Evolutionary conservation across 1,140 invertebrate species (phyloP).

Genomic region (Drosophila pruinosa): DNA sequence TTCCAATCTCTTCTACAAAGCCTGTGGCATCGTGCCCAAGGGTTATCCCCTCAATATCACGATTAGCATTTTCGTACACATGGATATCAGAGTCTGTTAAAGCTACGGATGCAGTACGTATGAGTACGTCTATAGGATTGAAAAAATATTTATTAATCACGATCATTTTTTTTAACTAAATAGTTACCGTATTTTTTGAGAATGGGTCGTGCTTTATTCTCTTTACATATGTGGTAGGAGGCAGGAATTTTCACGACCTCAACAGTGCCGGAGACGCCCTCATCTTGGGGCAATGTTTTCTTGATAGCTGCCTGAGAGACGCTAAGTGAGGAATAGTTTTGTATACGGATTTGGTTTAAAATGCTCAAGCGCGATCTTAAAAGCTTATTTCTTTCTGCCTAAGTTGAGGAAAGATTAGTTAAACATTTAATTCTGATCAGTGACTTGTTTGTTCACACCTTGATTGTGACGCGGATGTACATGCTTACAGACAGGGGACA

Average conservation of each 20-base stretch:
- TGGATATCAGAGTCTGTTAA: constrained; percentile 70
- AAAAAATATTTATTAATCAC: neutral
- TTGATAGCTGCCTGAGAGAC: neutral
- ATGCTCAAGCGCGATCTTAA: neutral
- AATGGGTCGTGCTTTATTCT: constrained; percentile 5
- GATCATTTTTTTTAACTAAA: too few species aligned
- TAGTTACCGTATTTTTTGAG: constrained; percentile 49
- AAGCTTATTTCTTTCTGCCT: constrained; percentile 54
- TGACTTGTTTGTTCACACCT: neutral
- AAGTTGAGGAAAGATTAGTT: neutral
- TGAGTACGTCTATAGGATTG: constrained; percentile 58
- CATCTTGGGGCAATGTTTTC: neutral
- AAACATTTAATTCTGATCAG: neutral
- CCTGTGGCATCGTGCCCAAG: constrained; percentile 73
- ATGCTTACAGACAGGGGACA: neutral
- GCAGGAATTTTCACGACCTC: constrained; percentile 37
- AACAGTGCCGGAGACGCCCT: neutral
- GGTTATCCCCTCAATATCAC: constrained; percentile 47
- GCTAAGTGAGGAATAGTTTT: neutral
- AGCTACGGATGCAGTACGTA: constrained; percentile 52
- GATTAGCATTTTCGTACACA: constrained; percentile 61
- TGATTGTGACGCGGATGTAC: neutral
- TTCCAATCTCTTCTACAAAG: constrained; percentile 55
- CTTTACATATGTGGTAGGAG: constrained; percentile 41
- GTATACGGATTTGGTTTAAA: constrained; percentile 7